A percentile compares a stretch with the other conserved stretches of the same genome.
Conservation (phyloP, 35 echinoderm and acorn worm species). For the Diadema setosum region DNA sequence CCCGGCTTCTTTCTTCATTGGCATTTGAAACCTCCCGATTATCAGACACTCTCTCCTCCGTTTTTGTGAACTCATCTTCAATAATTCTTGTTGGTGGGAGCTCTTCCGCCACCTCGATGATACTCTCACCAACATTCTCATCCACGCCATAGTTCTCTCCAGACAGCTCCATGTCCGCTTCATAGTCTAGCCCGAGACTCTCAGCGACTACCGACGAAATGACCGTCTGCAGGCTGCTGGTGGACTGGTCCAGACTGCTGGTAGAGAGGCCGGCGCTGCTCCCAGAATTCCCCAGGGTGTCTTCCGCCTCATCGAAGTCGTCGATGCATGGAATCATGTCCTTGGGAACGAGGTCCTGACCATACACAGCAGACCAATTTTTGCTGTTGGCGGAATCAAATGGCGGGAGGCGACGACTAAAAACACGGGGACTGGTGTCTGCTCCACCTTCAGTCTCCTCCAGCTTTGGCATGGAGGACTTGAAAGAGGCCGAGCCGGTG, state of each 20-base stretch:
- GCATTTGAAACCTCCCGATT: background rate
- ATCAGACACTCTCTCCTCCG: background rate
- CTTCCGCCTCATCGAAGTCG: background rate
- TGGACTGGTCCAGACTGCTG: background rate
- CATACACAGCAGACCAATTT: background rate
- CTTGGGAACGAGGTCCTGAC: background rate
- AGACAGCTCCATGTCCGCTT: background rate
- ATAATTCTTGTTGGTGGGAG: background rate
- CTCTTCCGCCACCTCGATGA: background rate
- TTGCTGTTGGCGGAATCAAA: background rate
- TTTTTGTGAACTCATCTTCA: background rate
- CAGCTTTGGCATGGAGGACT: constrained; percentile 5
- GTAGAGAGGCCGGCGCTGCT: background rate
- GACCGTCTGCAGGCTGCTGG: background rate
- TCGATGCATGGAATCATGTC: constrained; percentile 8
- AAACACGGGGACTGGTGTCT: background rate
- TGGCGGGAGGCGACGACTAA: background rate
- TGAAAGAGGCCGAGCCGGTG: background rate
- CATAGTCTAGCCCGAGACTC: background rate
- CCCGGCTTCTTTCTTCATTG: background rate
- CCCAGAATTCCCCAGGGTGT: background rate
- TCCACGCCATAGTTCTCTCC: background rate
- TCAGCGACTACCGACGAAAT: background rate
- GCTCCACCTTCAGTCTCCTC: background rate
- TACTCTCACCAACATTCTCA: background rate